Percentiles rank a stretch among this genome's conserved stretches.
Conservation (phyloP, 2,888 invertebrate genomes). For the Psylliodes chrysocephalus region DNA sequence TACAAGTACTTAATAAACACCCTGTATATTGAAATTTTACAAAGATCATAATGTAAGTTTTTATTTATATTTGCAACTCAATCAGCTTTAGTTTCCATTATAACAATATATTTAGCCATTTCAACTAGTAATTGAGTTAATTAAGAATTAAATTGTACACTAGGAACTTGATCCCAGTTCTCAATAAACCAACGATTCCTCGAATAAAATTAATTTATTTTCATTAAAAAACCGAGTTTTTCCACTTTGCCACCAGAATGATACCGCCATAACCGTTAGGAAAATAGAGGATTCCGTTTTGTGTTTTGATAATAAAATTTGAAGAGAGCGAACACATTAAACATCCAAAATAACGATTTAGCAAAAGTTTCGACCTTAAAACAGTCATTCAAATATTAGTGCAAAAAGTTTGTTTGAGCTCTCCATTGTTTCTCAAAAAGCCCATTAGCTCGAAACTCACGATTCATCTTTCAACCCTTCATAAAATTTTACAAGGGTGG, state of each 20-base stretch:
- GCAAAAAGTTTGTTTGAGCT: slow-evolving; percentile 11
- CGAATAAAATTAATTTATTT: not conserved
- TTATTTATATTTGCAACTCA: too few species aligned
- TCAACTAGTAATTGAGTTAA: too few species aligned
- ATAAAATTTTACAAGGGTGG: slow-evolving; percentile 40
- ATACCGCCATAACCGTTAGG: slow-evolving; percentile 1
- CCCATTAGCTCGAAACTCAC: slow-evolving; percentile 16
- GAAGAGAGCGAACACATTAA: slow-evolving; percentile 4
- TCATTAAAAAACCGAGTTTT: slow-evolving; percentile 6
- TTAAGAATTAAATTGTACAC: too few species aligned
- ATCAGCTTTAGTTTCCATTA: too few species aligned
- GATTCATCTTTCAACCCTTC: slow-evolving; percentile 43
- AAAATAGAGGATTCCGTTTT: slow-evolving; percentile 14
- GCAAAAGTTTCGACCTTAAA: slow-evolving; percentile 5
- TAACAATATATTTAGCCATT: too few species aligned
- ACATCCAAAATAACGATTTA: not conserved
- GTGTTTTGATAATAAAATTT: slow-evolving; percentile 17
- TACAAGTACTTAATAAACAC: too few species aligned
- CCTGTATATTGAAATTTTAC: too few species aligned
- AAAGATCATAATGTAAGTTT: too few species aligned
- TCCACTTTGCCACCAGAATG: not conserved
- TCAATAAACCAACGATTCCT: not conserved
- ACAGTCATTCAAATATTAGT: not conserved
- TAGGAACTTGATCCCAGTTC: too few species aligned
- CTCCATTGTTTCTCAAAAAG: slow-evolving; percentile 15